These are phyloP conservation scores for Papilio machaon DNA, from an alignment of 1,140 invertebrate genomes.

Conservation along the genomic window DNA sequence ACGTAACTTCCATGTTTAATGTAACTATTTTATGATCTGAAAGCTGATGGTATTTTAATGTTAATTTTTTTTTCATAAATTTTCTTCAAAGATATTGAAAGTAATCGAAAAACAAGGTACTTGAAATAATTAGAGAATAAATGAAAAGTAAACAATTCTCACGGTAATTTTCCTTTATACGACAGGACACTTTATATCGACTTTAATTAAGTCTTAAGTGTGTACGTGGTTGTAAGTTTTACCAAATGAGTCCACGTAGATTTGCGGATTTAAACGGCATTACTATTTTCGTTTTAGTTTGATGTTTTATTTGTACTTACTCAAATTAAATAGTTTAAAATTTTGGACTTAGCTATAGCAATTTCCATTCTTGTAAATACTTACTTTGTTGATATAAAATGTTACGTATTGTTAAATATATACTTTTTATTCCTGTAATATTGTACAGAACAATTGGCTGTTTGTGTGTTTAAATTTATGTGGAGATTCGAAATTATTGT, in stretches of 20 bases:
- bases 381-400: no score
- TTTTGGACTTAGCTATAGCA: background rate
- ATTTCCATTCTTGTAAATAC: no score
- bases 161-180: slow-evolving; percentile 5
- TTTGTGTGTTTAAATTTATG: background rate
- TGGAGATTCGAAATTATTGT: background rate
- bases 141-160: slow-evolving; percentile 10
- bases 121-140: slow-evolving; percentile 14
- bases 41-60: background rate
- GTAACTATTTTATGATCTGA: no score
- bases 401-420: no score
- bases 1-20: no score
- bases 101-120: slow-evolving; percentile 11
- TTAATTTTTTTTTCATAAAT: background rate
- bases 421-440: no score
- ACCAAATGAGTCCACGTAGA: background rate
- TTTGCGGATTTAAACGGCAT: background rate
- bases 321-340: background rate
- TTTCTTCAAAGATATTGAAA: background rate
- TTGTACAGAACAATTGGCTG: no score
- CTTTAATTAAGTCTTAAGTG: slow-evolving; percentile 24
- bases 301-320: background rate
- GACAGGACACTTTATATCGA: slow-evolving; percentile 20
- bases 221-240: slow-evolving; percentile 19
- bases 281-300: background rate